Conservation (phyloP, 2,888 invertebrate species). For the Eulithis prunata region DNA sequence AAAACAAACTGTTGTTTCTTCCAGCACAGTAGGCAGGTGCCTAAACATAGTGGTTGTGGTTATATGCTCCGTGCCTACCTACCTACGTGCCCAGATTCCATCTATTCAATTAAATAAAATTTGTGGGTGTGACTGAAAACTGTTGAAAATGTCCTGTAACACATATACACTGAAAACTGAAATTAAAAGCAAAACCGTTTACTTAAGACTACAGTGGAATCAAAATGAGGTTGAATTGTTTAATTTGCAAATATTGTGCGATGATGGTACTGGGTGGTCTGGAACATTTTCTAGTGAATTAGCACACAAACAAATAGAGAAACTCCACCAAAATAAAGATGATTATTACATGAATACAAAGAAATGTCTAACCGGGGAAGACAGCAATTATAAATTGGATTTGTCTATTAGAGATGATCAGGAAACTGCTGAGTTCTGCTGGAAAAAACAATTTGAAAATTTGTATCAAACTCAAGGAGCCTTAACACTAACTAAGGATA, state of each 20-base stretch:
- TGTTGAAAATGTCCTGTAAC: slow-evolving; percentile 13
- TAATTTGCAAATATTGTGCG: slow-evolving; percentile 59
- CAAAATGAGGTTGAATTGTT: slow-evolving; percentile 56
- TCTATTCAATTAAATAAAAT: no score
- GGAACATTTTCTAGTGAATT: slow-evolving; percentile 60
- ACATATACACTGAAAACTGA: slow-evolving; percentile 53
- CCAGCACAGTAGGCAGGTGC: no score
- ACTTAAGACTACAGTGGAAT: slow-evolving; percentile 61
- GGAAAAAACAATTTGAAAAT: slow-evolving; percentile 61
- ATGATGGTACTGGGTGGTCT: slow-evolving; percentile 55
- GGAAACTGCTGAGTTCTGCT: slow-evolving; percentile 54
- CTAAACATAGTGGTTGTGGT: no score
- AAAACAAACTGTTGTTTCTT: no score
- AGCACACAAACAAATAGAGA: slow-evolving; percentile 50
- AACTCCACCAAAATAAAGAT: slow-evolving; percentile 52
- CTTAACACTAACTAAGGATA: slow-evolving; percentile 49
- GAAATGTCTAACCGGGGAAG: slow-evolving; percentile 45
- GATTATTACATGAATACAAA: slow-evolving; percentile 56
- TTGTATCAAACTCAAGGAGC: slow-evolving; percentile 56
- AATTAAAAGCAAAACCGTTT: slow-evolving; percentile 49
- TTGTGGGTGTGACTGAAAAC: no score
- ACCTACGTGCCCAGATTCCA: no score
- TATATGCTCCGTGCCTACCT: no score
- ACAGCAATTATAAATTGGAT: slow-evolving; percentile 48
- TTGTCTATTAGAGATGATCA: slow-evolving; percentile 43